Conservation (phyloP, 2,888 invertebrate species). For the Drosophila parthenogenetica region DNA sequence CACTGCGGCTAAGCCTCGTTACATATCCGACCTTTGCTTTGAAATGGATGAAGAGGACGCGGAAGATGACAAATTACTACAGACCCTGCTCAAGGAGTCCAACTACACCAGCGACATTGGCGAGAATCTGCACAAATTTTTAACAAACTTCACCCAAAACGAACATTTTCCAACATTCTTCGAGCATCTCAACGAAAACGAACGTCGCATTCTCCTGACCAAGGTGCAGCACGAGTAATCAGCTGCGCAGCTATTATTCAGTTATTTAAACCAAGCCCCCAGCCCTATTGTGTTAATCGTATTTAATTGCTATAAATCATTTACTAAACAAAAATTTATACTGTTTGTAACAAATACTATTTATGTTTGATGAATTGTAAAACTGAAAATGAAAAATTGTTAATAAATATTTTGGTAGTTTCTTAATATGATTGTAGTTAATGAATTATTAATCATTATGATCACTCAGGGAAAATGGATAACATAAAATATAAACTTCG, state of each 20-base stretch:
- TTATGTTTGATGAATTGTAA: neutral
- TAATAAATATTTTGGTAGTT: slow-evolving; percentile 2
- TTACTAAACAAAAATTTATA: slow-evolving; percentile 47
- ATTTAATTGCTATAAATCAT: slow-evolving; percentile 57
- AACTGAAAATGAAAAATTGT: neutral
- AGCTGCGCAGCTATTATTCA: slow-evolving; percentile 1
- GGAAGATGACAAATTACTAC: slow-evolving; percentile 86
- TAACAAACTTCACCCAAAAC: slow-evolving; percentile 88
- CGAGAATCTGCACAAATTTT: slow-evolving; percentile 88
- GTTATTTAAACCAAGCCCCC: slow-evolving; percentile 10
- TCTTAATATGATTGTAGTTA: neutral
- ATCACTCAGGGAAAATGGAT: no score
- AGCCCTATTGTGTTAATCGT: slow-evolving; percentile 56
- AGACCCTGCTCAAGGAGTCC: slow-evolving; percentile 88
- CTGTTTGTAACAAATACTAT: slow-evolving; percentile 38
- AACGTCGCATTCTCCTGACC: slow-evolving; percentile 79
- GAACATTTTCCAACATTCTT: slow-evolving; percentile 88
- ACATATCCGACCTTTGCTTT: slow-evolving; percentile 81
- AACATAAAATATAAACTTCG: no score
- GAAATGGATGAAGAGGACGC: slow-evolving; percentile 83
- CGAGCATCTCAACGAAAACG: slow-evolving; percentile 87
- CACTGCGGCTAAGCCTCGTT: slow-evolving; percentile 74
- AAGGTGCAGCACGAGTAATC: slow-evolving; percentile 71
- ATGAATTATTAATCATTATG: no score
- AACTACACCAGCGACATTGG: slow-evolving; percentile 87